A percentile compares a stretch with the other conserved stretches of the same genome.
phyloP scores from a whole-genome alignment of 2,797 vertebrate genomes.

The Dipus sagitta region DNA sequence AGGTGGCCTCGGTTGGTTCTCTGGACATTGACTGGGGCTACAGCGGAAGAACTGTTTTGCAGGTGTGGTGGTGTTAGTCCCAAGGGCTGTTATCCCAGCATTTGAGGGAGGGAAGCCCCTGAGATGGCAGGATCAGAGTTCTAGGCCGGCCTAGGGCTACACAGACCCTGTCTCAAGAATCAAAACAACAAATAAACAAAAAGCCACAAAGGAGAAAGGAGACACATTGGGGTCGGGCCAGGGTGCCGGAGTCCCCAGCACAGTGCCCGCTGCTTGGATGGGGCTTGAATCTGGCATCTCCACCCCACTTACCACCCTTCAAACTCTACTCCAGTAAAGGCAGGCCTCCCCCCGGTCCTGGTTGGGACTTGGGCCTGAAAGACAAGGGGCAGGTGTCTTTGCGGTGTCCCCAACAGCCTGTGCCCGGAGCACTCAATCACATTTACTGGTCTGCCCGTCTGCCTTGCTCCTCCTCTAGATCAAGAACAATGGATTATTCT shows the following conservation, averaged over 20 bases:
- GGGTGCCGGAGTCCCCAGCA: background rate
- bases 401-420: background rate
- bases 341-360: background rate
- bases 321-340: background rate
- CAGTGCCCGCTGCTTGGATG: background rate
- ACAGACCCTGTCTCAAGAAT: background rate
- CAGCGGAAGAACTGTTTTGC: background rate
- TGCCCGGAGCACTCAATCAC: background rate
- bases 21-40: background rate
- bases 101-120: background rate
- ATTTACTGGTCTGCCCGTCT: background rate
- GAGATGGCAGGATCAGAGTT: background rate
- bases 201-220: background rate
- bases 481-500: background rate
- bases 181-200: background rate
- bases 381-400: background rate
- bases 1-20: background rate
- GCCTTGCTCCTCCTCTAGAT: background rate
- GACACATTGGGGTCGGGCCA: background rate
- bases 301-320: background rate
- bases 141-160: background rate
- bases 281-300: background rate
- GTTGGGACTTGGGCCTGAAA: background rate
- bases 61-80: background rate
- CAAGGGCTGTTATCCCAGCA: background rate